Percentiles rank a stretch among this genome's conserved stretches.
Evolutionary conservation across 1,140 invertebrate species (phyloP).

Genomic region (Paraescarpia echinospica): DNA sequence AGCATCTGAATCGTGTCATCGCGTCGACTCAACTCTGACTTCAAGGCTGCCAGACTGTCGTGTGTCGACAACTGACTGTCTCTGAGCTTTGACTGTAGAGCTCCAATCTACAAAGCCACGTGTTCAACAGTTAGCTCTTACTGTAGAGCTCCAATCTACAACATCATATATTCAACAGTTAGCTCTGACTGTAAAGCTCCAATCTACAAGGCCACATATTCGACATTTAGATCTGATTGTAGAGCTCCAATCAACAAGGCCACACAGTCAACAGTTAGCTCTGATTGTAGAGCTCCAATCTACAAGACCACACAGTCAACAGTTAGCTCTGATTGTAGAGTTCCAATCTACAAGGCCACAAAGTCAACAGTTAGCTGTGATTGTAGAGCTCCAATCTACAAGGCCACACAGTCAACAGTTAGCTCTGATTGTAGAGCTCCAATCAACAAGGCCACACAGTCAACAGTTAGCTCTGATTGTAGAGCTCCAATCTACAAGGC

Average conservation of each 20-base stretch:
- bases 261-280: background rate
- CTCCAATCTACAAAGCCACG: constrained; percentile 29
- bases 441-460: too few relatives aligned
- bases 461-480: too few relatives aligned
- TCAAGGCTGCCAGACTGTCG: constrained; percentile 50
- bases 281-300: too few relatives aligned
- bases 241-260: constrained; percentile 35
- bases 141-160: constrained; percentile 39
- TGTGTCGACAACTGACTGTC: constrained; percentile 48
- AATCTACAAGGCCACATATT: constrained; percentile 13
- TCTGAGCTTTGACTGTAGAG: constrained; percentile 45
- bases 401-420: too few relatives aligned
- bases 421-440: too few relatives aligned
- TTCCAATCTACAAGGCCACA: too few relatives aligned
- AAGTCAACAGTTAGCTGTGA: too few relatives aligned
- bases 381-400: too few relatives aligned
- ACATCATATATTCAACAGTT: constrained; percentile 24
- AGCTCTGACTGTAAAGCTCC: constrained; percentile 45
- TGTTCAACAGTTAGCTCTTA: constrained; percentile 37
- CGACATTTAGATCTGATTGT: constrained; percentile 42
- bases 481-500: too few relatives aligned
- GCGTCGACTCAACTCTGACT: constrained; percentile 49
- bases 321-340: too few relatives aligned
- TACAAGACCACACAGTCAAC: too few relatives aligned
- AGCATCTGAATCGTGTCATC: constrained; percentile 56